Percentiles rank a stretch among this genome's conserved stretches.
These are phyloP conservation scores for Lasius platythorax DNA, from an alignment of 2,888 invertebrate species.

Conservation along the genomic window DNA sequence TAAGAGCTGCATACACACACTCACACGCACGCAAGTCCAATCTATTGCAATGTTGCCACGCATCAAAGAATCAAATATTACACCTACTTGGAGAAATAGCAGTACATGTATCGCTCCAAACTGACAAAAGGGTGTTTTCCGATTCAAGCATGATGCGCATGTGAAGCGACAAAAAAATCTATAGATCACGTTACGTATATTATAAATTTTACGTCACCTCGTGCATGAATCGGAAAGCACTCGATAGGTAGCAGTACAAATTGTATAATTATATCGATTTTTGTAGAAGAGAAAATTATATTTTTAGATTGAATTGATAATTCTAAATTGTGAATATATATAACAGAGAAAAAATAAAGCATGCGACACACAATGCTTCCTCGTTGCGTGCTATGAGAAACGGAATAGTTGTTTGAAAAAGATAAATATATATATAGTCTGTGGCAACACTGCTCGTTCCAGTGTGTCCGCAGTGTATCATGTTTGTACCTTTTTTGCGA, in stretches of 20 bases:
- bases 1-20: neutral
- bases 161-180: too few species aligned
- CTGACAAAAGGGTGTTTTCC: too few species aligned
- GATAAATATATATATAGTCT: neutral
- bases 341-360: neutral
- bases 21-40: neutral
- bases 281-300: neutral
- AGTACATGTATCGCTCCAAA: too few species aligned
- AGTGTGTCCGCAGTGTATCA: neutral
- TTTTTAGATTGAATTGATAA: neutral
- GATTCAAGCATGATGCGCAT: too few species aligned
- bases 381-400: neutral
- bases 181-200: too few species aligned
- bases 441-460: neutral
- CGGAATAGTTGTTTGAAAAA: neutral
- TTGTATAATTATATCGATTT: neutral
- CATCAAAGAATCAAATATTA: neutral
- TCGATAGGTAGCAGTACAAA: neutral
- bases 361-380: neutral
- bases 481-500: neutral
- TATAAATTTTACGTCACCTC: too few species aligned
- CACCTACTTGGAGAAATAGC: neutral
- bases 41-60: constrained; percentile 4
- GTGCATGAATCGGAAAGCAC: too few species aligned
- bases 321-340: neutral